phyloP scores from a whole-genome alignment of 37 sponge, comb jelly and placozoan species.

The Amphimedon queenslandica region DNA sequence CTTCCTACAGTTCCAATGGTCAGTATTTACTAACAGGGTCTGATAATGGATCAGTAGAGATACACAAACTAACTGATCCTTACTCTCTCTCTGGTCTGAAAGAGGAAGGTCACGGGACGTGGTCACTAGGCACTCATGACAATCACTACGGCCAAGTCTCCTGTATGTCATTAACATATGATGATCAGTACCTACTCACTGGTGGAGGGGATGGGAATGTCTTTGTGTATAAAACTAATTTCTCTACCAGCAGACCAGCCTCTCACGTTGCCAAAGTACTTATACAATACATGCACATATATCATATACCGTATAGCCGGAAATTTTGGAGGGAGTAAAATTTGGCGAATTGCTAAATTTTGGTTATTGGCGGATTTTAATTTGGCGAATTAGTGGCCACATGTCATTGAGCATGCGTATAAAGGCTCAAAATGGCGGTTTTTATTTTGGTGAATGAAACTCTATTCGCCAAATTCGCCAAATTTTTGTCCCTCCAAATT shows the following conservation, averaged over 20 bases:
- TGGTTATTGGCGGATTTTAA: too few species aligned
- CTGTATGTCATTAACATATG: slow-evolving; percentile 59
- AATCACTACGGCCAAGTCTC: slow-evolving; percentile 62
- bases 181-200: slow-evolving; percentile 74
- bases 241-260: slow-evolving; percentile 26
- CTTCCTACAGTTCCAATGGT: slow-evolving; percentile 47
- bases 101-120: slow-evolving; percentile 44
- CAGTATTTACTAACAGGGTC: slow-evolving; percentile 71
- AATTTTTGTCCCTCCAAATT: too few species aligned
- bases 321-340: too few species aligned
- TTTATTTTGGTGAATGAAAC: too few species aligned
- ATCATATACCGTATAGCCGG: too few species aligned
- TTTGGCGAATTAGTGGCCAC: too few species aligned
- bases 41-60: slow-evolving; percentile 69
- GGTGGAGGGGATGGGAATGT: slow-evolving; percentile 91
- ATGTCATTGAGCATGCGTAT: too few species aligned
- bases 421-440: too few species aligned
- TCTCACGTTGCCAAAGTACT: too few species aligned
- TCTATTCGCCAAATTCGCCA: too few species aligned
- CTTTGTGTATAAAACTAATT: slow-evolving; percentile 73
- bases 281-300: too few species aligned
- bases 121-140: slow-evolving; percentile 83
- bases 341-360: too few species aligned
- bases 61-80: slow-evolving; percentile 42
- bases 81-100: slow-evolving; percentile 31